These are phyloP conservation scores for Aphaenogaster floridana DNA, from an alignment of 1,140 invertebrate species.

Conservation along the genomic window DNA sequence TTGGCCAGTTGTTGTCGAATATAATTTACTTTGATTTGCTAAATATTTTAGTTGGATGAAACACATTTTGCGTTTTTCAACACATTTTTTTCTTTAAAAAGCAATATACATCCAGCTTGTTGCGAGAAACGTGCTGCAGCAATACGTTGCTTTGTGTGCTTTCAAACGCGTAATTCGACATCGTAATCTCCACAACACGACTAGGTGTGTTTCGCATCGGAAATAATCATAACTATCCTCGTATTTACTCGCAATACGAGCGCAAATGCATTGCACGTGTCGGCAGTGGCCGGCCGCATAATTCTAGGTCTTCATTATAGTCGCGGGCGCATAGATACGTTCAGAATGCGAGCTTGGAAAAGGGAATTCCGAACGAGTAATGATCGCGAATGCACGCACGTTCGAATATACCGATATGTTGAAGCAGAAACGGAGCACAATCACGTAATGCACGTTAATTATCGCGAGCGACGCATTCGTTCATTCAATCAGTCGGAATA, in stretches of 20 bases:
- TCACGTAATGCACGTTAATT: conserved; percentile 16
- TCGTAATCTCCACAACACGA: not conserved
- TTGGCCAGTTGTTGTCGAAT: no score
- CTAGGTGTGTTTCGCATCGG: conserved; percentile 11
- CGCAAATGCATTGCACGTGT: conserved; percentile 27
- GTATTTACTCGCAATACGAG: conserved; percentile 20
- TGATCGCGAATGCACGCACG: not conserved
- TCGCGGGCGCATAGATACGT: not conserved
- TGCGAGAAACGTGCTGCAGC: not conserved
- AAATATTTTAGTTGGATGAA: no score
- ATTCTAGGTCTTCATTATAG: conserved; percentile 2
- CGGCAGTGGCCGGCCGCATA: not conserved
- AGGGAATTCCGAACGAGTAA: not conserved
- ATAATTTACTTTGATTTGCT: no score
- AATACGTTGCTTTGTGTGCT: not conserved
- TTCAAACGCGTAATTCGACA: not conserved
- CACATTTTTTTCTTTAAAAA: no score
- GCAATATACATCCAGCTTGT: not conserved
- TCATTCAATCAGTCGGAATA: not conserved
- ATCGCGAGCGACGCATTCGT: not conserved
- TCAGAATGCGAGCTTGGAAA: not conserved
- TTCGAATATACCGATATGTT: not conserved
- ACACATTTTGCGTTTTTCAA: no score
- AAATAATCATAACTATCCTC: conserved; percentile 17
- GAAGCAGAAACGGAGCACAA: not conserved